Evolutionary conservation across 2,888 invertebrate species (phyloP), one percentile per base, ranked within the genome.

Genomic region (Tenthredo distinguenda): DNA sequence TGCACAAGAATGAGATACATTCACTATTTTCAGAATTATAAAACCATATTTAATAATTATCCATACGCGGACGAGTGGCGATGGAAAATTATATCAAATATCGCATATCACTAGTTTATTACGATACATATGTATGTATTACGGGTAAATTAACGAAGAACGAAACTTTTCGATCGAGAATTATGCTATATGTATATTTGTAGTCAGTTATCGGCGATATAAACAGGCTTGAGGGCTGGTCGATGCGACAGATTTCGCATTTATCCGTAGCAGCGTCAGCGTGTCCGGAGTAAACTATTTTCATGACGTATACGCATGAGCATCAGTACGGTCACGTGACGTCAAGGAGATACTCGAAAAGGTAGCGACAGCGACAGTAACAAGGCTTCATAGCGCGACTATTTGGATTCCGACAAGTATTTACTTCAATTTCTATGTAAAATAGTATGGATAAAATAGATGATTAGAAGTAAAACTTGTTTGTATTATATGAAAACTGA

Each of bases 401-500:
- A 68, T 68, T 68, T 26, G 18, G 34, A 26, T 18, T 6, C 34
- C 18, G 1, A 34, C 10, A n/a, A 58, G 6, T 18, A 55, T n/a
- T 6, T 55, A 7, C n/a, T 55, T 55, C 5, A 62, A 62, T 21
- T 62, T 21, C 2, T 26, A 62, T 26, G 26, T 21, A 62, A 26
- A 10, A 62, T 62, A 26, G 9, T 21, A 26, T 12, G 3, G 6
- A 26, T 62, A 0, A 34, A 37, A 72, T 15, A 40, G 40, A 21
- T 47, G 43, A n/a, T 40, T 43, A 3, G 12, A 12, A 74, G 12
- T 74, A 5, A 43, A 26, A 43, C 26, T 21, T 74, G 40, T 55
- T n/a, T 55, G 15, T 10, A 55, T 77, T 50, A 34, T 62, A 37
- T 81, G 81, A 81, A 81, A 81, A 62, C 81, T 37, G 40, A 81